Conservation (phyloP, 2,797 vertebrate species). For the Lepilemur ruficaudatus region DNA sequence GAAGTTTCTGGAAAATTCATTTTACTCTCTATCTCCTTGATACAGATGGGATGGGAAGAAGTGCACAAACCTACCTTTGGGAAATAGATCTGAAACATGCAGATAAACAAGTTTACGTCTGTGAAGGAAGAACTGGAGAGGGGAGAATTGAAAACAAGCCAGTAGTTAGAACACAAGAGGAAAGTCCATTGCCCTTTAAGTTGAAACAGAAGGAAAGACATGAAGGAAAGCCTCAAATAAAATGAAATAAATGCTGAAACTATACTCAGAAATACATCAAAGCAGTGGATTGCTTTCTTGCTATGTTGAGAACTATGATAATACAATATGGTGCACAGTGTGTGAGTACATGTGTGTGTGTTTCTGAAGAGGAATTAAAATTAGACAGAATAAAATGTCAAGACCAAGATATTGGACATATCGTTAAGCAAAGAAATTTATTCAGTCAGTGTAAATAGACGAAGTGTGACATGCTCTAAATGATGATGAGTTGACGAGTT, state of each 20-base stretch:
- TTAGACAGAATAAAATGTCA: slow-evolving; percentile 7
- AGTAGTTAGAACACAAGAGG: slow-evolving; percentile 5
- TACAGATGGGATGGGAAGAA: not conserved
- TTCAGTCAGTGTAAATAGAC: slow-evolving; percentile 59
- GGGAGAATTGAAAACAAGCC: slow-evolving; percentile 1
- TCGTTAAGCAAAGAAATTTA: not conserved
- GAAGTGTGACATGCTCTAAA: slow-evolving; percentile 59
- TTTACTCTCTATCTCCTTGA: not conserved
- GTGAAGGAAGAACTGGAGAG: not conserved
- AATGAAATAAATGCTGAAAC: slow-evolving; percentile 42
- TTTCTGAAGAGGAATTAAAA: not conserved
- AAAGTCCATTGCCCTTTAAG: slow-evolving; percentile 47
- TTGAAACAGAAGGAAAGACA: slow-evolving; percentile 11
- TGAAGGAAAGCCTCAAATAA: slow-evolving; percentile 23
- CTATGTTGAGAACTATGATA: not conserved
- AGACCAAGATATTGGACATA: not conserved
- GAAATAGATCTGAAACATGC: slow-evolving; percentile 14
- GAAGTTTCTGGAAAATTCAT: slow-evolving; percentile 1
- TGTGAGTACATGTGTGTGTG: not conserved
- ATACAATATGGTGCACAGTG: not conserved
- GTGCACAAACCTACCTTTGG: not conserved
- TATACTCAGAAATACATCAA: slow-evolving; percentile 46
- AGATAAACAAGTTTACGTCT: not conserved
- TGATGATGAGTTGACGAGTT: slow-evolving; percentile 64
- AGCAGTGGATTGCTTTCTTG: slow-evolving; percentile 14